Conservation (phyloP, 2,113 vertebrate genomes). For the Syngnathoides biaculeatus region DNA sequence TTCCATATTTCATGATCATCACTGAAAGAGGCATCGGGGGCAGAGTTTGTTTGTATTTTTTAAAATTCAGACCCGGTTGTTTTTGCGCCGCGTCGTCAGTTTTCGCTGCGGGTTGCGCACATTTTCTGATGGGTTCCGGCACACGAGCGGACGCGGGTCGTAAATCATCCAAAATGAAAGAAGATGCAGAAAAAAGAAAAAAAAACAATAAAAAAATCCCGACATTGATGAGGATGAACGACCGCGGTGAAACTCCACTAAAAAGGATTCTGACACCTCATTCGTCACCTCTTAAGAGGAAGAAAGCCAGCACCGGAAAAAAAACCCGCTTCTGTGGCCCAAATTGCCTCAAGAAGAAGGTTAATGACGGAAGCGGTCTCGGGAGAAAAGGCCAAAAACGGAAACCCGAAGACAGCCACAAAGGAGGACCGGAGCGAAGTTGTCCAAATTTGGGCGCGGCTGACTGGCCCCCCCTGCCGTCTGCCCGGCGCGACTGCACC, state of each 20-base stretch:
- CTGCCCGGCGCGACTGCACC: not conserved
- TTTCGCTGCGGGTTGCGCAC: not conserved
- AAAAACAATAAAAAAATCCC: too few relatives aligned
- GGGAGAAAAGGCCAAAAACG: conserved; percentile 27
- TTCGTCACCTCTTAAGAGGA: conserved; percentile 59
- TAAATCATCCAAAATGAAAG: not conserved
- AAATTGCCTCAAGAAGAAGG: conserved; percentile 66
- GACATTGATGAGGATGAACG: not conserved
- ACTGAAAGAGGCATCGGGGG: too few relatives aligned
- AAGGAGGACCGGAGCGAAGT: not conserved
- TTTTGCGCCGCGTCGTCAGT: not conserved
- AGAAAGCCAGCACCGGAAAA: conserved; percentile 11
- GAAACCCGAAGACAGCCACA: conserved; percentile 5
- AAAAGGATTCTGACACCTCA: conserved; percentile 40
- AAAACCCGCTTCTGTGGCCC: conserved; percentile 43
- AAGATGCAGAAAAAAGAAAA: not conserved
- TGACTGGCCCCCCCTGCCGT: not conserved
- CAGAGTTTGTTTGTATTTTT: too few relatives aligned
- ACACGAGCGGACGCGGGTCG: not conserved
- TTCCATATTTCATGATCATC: too few relatives aligned
- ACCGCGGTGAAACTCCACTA: not conserved
- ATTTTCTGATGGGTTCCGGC: not conserved
- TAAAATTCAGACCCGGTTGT: too few relatives aligned
- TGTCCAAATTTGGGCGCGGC: too few relatives aligned
- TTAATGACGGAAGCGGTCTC: conserved; percentile 56